Conservation (phyloP, 2,113 vertebrate genomes). For the Nesoenas mayeri region DNA sequence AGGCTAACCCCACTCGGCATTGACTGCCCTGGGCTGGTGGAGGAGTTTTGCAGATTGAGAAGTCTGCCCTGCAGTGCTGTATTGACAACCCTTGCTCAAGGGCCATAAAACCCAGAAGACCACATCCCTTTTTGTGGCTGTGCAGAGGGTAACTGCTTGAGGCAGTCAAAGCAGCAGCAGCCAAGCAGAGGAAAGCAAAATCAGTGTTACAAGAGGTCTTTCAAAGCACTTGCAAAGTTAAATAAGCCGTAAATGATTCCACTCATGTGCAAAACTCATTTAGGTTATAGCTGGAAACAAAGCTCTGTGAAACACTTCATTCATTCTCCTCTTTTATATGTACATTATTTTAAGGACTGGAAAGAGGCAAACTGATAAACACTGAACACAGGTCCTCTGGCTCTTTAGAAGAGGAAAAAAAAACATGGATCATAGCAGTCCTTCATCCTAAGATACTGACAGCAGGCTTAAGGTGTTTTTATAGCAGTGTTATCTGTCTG, state of each 20-base stretch:
- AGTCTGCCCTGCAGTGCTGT: not conserved
- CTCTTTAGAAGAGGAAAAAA: not conserved
- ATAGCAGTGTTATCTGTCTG: not conserved
- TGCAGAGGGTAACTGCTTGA: not conserved
- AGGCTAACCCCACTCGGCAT: not conserved
- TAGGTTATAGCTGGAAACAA: slow-evolving; percentile 1
- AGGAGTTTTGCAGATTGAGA: not conserved
- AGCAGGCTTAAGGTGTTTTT: not conserved
- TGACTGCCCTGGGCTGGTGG: not conserved
- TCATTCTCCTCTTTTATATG: not conserved
- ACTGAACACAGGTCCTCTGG: not conserved
- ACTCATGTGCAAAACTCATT: slow-evolving; percentile 37
- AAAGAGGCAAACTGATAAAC: not conserved
- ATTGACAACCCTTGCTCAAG: not conserved
- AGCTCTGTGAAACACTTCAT: slow-evolving; percentile 1
- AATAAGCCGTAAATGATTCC: slow-evolving; percentile 25
- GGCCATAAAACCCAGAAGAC: not conserved
- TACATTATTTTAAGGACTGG: not conserved
- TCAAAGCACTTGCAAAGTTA: slow-evolving; percentile 44
- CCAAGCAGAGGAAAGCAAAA: slow-evolving; percentile 18
- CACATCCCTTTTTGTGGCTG: not conserved
- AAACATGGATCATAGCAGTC: not conserved
- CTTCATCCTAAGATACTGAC: not conserved
- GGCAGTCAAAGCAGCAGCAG: not conserved
- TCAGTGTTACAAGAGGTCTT: slow-evolving; percentile 12